A percentile compares a stretch with the other conserved stretches of the same genome.
phyloP scores from a whole-genome alignment of 2,113 vertebrate species.

The Macaca nemestrina region DNA sequence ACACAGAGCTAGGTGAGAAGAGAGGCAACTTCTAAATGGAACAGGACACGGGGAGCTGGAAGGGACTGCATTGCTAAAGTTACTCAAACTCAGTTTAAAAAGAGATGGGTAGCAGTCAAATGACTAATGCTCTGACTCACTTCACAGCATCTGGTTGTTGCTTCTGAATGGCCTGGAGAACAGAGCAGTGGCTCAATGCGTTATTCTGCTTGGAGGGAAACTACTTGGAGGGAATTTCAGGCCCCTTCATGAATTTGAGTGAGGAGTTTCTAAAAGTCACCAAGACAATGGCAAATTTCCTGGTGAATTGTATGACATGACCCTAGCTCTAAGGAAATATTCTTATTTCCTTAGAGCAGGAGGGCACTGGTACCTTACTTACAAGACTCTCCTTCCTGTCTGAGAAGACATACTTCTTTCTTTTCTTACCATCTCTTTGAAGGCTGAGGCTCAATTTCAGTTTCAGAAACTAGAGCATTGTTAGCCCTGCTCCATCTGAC shows the following conservation, averaged over 20 bases:
- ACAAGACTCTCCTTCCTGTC: neutral
- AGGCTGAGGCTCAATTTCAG: neutral
- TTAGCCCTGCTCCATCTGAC: neutral
- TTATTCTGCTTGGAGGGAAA: too few relatives aligned
- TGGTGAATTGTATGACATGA: neutral
- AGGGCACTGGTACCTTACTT: neutral
- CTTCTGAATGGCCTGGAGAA: too few relatives aligned
- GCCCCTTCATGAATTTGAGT: too few relatives aligned
- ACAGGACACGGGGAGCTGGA: rapidly evolving
- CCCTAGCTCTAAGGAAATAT: neutral
- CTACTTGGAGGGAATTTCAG: too few relatives aligned
- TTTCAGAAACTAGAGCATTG: neutral
- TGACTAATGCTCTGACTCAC: neutral
- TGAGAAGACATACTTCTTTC: neutral
- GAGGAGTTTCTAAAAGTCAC: too few relatives aligned
- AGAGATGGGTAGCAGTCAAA: neutral
- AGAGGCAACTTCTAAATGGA: too few relatives aligned
- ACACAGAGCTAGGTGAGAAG: neutral
- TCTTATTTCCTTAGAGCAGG: neutral
- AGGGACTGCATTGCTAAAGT: neutral
- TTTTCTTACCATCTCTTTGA: neutral
- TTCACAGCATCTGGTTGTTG: neutral
- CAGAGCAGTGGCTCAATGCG: neutral
- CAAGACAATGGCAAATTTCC: neutral
- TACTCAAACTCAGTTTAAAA: neutral